These are phyloP conservation scores for Pocillopora meandrina DNA, from an alignment of 92 coral and sea anemone species.

Conservation along the genomic window DNA sequence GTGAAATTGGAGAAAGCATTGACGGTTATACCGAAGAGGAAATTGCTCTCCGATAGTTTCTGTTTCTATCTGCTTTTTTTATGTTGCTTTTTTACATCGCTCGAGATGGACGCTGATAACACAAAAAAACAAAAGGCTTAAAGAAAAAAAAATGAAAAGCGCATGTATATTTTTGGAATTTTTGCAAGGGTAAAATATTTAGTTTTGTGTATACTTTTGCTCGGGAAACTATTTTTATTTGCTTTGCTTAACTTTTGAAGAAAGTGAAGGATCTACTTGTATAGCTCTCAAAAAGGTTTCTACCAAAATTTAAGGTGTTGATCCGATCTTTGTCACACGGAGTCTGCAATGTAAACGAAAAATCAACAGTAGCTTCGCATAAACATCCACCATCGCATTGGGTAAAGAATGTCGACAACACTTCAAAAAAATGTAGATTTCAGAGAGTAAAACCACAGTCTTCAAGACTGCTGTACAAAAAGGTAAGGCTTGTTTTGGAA, in stretches of 20 bases:
- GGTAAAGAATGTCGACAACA: no score
- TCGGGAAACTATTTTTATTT: constrained; percentile 41
- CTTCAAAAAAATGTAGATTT: no score
- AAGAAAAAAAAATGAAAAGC: background rate
- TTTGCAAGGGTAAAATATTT: constrained; percentile 14
- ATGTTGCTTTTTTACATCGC: constrained; percentile 23
- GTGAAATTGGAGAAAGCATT: background rate
- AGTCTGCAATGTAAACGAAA: background rate
- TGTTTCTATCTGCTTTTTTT: constrained; percentile 14
- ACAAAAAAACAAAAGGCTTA: background rate
- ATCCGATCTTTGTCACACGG: background rate
- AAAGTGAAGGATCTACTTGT: constrained; percentile 25
- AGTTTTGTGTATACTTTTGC: constrained; percentile 49
- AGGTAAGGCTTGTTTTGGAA: no score
- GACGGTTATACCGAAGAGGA: background rate
- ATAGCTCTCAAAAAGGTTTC: constrained; percentile 9
- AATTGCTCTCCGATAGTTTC: background rate
- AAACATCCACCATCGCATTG: background rate
- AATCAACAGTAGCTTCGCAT: background rate
- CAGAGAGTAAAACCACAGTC: no score
- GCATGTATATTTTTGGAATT: constrained; percentile 27
- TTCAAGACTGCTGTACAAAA: no score
- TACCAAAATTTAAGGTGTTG: background rate
- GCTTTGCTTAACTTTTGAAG: constrained; percentile 32
- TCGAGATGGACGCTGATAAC: background rate